A percentile compares a stretch with the other conserved stretches of the same genome.
Evolutionary conservation across 2,113 vertebrate species (phyloP).

Genomic region (Eublepharis macularius): DNA sequence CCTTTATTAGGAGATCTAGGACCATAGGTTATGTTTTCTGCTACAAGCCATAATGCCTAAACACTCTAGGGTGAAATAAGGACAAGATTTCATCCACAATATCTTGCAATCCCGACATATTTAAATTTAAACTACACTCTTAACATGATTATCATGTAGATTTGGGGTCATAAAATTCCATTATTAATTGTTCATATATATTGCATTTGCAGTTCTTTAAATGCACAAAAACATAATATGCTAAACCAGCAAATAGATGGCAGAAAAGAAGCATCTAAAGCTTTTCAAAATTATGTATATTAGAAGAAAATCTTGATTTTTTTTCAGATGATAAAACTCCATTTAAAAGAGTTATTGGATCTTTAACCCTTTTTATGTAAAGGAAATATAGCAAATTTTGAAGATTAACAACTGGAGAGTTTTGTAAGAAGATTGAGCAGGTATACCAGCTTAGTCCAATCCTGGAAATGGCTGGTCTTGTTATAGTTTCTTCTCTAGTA

Average conservation of each 20-base stretch:
- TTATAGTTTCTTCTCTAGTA: too few relatives aligned
- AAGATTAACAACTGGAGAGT: background rate
- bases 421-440: too few relatives aligned
- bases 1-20: constrained; percentile 3
- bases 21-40: constrained; percentile 37
- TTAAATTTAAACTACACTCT: constrained; percentile 40
- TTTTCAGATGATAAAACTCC: constrained; percentile 31
- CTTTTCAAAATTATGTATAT: background rate
- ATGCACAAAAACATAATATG: constrained; percentile 48
- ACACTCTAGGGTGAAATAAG: constrained; percentile 56
- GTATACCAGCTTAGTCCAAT: too few relatives aligned
- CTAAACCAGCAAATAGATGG: background rate
- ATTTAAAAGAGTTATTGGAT: background rate
- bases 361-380: background rate
- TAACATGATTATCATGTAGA: background rate
- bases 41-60: constrained; percentile 33
- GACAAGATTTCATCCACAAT: constrained; percentile 57
- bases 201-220: constrained; percentile 48
- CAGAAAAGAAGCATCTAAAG: background rate
- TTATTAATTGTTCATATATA: constrained; percentile 48
- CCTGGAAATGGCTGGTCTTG: too few relatives aligned
- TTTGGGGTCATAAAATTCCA: too few relatives aligned
- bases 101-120: constrained; percentile 40
- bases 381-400: background rate
- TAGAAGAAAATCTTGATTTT: background rate